phyloP scores from a whole-genome alignment of 2,113 vertebrate species.

The Neoarius graeffei region DNA sequence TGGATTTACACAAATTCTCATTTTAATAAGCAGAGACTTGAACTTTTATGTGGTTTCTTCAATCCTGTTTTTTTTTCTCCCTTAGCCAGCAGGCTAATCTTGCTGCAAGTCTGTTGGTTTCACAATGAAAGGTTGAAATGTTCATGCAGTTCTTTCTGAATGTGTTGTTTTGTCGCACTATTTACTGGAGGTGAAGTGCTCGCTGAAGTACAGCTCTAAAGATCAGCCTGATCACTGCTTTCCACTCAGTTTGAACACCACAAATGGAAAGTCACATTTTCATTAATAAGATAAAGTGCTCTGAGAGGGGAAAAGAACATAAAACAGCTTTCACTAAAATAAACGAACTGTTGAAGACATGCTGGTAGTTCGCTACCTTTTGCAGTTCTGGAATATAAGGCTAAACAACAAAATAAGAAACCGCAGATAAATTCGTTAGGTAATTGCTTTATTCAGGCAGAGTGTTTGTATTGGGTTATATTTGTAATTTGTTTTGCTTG shows the following conservation, averaged over 20 bases:
- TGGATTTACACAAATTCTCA: not conserved
- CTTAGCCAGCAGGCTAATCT: not conserved
- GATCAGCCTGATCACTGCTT: conserved; percentile 3
- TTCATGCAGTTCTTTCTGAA: not conserved
- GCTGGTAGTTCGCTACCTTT: not conserved
- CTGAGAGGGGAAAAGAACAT: not conserved
- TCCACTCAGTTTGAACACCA: not conserved
- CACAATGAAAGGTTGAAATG: not conserved
- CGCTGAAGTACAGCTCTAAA: not conserved
- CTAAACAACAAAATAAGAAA: not conserved
- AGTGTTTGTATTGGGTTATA: not conserved
- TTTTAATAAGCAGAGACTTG: not conserved
- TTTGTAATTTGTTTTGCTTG: conserved; percentile 19
- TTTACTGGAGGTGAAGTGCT: not conserved
- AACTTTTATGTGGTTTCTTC: not conserved
- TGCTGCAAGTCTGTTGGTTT: not conserved
- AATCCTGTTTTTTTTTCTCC: no score
- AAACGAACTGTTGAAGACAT: not conserved
- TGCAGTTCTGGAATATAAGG: not conserved
- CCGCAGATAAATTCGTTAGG: not conserved
- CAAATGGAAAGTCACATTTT: not conserved
- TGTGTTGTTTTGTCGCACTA: not conserved
- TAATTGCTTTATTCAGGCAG: not conserved
- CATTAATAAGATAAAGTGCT: not conserved
- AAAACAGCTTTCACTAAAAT: not conserved